Base-by-base conservation (phyloP, 2,888 invertebrate genomes). In the Conistra vaccinii region DNA sequence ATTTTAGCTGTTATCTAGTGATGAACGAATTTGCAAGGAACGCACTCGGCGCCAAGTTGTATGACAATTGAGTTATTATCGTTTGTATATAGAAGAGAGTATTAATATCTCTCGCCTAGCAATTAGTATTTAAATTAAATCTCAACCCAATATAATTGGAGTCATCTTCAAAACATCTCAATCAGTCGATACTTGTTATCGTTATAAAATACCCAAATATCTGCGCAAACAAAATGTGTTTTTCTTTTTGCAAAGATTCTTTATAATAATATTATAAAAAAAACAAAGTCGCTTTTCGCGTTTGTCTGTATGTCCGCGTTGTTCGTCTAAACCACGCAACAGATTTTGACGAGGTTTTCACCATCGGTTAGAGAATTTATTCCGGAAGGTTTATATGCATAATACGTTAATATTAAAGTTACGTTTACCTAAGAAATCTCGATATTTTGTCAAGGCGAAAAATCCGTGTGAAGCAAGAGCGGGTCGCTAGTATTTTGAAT, bases 11-110 rank as follows among this genome's bases (percentile, higher is more conserved):
- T 48, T 53, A 23, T 0, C 26, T 12, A 12, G n/a, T 69, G 3
- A 66, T 58, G 42, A 57, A 48, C 26, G 5, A 79, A 35, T 45
- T 17, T 39, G 26, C 61, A 26, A 55, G 42, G 39, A 70, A 76
- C 42, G 48, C 66, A 55, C 0, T n/a, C 26, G 7, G 45, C 76
- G 84, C 82, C 78, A 85, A 77, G 32, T 73, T 77, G 26, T 62
- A 42, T 73, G 76, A 80, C 73, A 81, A 78, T 82, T 82, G 69
- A 84, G 48, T 79, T 71, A 85, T 70, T 73, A 84, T 32, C 29
- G 32, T 76, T 81, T 68, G 81, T 73, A 73, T 72, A 69, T 80
- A 80, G 72, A 72, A 75, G 42, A 53, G 48, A 63, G 51, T 82
- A 75, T 60, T 57, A 74, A 62, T 84, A 84, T 73, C 72, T 68